These are phyloP conservation scores for Schmidtea mediterranea DNA, from an alignment of 1,140 invertebrate genomes.

Conservation along the genomic window DNA sequence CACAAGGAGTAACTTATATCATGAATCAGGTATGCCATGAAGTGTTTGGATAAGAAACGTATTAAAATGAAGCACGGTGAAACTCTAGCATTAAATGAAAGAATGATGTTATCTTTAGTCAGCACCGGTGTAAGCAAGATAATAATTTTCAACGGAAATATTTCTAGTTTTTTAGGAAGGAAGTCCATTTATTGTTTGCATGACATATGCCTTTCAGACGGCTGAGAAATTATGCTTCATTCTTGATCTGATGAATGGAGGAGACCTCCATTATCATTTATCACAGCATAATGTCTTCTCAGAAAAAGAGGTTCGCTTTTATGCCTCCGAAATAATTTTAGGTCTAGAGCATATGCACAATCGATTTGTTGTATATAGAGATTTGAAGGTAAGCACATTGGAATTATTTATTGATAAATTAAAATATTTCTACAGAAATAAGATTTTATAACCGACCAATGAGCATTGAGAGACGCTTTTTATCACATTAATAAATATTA, in stretches of 20 bases:
- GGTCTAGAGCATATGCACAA: slow-evolving; percentile 98
- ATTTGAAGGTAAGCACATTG: slow-evolving; percentile 49
- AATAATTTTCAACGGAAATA: not conserved
- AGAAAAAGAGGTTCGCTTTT: slow-evolving; percentile 94
- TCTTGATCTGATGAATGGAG: slow-evolving; percentile 95
- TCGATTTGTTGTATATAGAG: slow-evolving; percentile 83
- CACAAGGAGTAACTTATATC: too few species aligned
- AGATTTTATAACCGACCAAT: too few species aligned
- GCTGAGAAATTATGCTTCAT: slow-evolving; percentile 98
- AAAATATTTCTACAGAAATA: too few species aligned
- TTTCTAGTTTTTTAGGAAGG: slow-evolving; percentile 44
- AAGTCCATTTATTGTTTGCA: slow-evolving; percentile 98
- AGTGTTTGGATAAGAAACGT: slow-evolving; percentile 96
- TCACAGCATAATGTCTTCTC: slow-evolving; percentile 96
- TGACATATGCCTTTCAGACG: slow-evolving; percentile 98
- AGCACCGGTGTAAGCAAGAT: slow-evolving; percentile 67
- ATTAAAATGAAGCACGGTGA: slow-evolving; percentile 99
- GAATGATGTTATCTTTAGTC: slow-evolving; percentile 93
- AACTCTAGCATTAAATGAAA: slow-evolving; percentile 87
- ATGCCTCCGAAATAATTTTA: slow-evolving; percentile 72
- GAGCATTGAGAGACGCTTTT: too few species aligned
- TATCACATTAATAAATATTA: too few species aligned
- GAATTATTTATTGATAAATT: too few species aligned
- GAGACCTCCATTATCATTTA: slow-evolving; percentile 98
- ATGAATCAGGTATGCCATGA: slow-evolving; percentile 60